A percentile compares a stretch with the other conserved stretches of the same genome.
Conservation (phyloP, 2,888 invertebrate genomes). For the Helicoverpa assulta region DNA sequence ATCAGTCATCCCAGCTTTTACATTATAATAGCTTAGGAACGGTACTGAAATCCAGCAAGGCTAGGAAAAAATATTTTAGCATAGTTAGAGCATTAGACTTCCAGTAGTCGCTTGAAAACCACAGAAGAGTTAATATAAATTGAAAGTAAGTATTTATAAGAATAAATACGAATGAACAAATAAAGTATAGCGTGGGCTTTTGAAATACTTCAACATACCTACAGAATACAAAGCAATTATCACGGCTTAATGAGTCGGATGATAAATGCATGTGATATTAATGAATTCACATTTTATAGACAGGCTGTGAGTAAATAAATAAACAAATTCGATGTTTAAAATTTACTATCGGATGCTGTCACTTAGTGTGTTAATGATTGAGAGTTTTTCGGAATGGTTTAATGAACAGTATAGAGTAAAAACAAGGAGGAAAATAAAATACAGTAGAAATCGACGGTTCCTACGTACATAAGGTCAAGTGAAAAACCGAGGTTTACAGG, state of each 20-base stretch:
- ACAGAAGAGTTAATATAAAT: background rate
- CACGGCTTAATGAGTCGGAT: background rate
- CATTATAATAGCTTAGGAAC: no score
- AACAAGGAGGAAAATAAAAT: no score
- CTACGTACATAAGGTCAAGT: no score
- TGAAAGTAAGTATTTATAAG: background rate
- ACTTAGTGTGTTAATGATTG: background rate
- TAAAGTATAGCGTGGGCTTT: background rate
- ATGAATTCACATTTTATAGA: background rate
- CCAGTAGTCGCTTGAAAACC: background rate
- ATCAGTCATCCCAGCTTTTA: no score
- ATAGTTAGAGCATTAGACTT: no score
- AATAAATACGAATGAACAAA: background rate
- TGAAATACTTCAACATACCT: background rate
- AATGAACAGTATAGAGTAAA: background rate
- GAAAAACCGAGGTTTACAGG: no score
- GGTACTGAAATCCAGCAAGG: no score
- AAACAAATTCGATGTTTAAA: no score
- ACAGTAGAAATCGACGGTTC: background rate
- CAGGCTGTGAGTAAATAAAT: no score
- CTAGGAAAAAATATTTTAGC: no score
- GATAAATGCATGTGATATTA: background rate
- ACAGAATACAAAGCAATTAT: slow-evolving; percentile 2
- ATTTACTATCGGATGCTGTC: background rate
- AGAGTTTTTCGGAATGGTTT: background rate